These are phyloP conservation scores for Pseudotriccus pelzelni DNA, from an alignment of 2,797 vertebrate species.

Conservation along the genomic window DNA sequence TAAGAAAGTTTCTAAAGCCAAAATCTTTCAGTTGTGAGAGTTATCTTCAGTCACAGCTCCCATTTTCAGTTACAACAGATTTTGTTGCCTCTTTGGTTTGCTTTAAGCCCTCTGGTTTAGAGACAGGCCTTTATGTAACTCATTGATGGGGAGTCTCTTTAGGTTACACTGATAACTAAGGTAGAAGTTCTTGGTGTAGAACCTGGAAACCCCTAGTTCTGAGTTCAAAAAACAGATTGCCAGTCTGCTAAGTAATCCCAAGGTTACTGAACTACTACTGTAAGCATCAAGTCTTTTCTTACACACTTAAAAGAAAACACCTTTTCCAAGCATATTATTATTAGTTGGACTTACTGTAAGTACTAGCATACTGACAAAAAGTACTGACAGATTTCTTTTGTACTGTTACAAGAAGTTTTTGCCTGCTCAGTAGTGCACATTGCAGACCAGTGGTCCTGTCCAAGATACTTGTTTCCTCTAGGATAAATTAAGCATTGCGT, in stretches of 20 bases:
- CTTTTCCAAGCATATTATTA: background rate
- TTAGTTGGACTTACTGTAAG: background rate
- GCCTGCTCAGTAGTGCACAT: background rate
- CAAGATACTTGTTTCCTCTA: background rate
- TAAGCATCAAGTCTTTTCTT: background rate
- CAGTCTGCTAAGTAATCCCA: background rate
- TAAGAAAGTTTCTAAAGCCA: background rate
- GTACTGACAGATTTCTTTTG: background rate
- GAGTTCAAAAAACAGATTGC: background rate
- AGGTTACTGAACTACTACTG: background rate
- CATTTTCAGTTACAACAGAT: background rate
- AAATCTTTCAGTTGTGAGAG: background rate
- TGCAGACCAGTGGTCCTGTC: background rate
- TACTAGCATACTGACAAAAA: background rate
- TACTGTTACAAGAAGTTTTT: background rate
- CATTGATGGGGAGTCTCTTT: background rate
- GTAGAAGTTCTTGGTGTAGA: background rate
- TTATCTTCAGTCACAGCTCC: background rate
- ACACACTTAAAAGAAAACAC: background rate
- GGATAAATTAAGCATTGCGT: background rate
- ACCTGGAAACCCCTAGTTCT: background rate
- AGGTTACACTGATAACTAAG: background rate
- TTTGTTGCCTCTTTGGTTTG: background rate
- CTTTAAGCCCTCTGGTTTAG: background rate
- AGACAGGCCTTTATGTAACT: background rate